Percentiles rank a stretch among this genome's conserved stretches.
Conservation (phyloP, 2,113 vertebrate species). For the Rana temporaria region DNA sequence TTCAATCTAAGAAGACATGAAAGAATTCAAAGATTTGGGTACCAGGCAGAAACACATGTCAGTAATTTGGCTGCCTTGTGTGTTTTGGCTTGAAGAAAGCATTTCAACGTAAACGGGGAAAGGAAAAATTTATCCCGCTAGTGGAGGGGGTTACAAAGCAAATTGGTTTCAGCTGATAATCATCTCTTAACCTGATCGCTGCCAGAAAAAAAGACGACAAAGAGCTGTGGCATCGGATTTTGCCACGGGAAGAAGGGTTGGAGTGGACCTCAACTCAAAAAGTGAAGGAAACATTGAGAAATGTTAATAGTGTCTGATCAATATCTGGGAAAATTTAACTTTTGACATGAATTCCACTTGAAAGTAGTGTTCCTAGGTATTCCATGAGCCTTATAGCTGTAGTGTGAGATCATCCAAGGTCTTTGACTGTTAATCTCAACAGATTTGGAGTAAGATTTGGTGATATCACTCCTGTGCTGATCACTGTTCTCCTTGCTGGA, state of each 20-base stretch:
- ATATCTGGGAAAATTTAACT: no score
- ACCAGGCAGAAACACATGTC: conserved; percentile 90
- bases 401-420: no score
- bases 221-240: no score
- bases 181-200: conserved; percentile 83
- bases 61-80: conserved; percentile 97
- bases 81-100: conserved; percentile 93
- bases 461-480: no score
- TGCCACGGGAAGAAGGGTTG: not conserved
- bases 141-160: conserved; percentile 87
- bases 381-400: no score
- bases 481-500: no score
- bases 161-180: conserved; percentile 98
- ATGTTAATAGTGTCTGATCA: no score
- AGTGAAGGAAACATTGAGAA: no score
- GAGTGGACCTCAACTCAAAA: not conserved
- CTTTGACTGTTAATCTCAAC: no score
- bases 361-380: no score
- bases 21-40: conserved; percentile 89
- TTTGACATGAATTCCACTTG: no score
- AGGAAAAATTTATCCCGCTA: conserved; percentile 92
- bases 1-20: conserved; percentile 89
- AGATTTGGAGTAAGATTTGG: no score
- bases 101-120: conserved; percentile 96
- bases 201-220: not conserved